Conservation (phyloP, 2,113 vertebrate genomes). For the Zosterops hypoxanthus region DNA sequence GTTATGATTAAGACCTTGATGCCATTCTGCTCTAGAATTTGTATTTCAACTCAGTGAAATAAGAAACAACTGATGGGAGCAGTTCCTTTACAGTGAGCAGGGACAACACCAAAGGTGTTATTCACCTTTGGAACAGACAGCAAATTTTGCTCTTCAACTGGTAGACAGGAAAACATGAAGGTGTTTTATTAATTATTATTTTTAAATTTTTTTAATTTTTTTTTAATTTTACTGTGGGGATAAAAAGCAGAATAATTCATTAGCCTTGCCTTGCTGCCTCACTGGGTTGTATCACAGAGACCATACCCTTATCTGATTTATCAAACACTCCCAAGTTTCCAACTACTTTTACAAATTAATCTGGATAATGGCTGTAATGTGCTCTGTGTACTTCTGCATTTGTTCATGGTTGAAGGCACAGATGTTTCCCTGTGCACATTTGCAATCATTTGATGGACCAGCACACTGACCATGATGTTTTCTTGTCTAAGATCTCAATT, state of each 20-base stretch:
- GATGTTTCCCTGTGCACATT: background rate
- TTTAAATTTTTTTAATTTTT: background rate
- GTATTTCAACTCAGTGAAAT: background rate
- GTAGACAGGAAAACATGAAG: background rate
- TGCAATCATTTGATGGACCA: background rate
- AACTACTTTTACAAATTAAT: conserved; percentile 12
- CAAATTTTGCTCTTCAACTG: background rate
- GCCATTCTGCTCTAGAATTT: background rate
- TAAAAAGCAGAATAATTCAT: background rate
- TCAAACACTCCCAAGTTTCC: background rate
- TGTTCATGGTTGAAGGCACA: background rate
- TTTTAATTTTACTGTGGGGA: background rate
- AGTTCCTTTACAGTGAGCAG: background rate
- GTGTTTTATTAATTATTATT: background rate
- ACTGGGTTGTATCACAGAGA: background rate
- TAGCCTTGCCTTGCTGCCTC: background rate
- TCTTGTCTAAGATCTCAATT: background rate
- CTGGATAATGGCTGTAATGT: background rate
- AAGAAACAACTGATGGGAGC: background rate
- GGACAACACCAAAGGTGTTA: background rate
- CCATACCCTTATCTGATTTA: background rate
- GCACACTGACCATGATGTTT: background rate
- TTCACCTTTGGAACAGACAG: background rate
- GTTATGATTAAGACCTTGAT: background rate
- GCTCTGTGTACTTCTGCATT: background rate